Evolutionary conservation across 2,113 vertebrate species (phyloP), one percentile per base, ranked within the genome.

Genomic region (Ascaphus truei): DNA sequence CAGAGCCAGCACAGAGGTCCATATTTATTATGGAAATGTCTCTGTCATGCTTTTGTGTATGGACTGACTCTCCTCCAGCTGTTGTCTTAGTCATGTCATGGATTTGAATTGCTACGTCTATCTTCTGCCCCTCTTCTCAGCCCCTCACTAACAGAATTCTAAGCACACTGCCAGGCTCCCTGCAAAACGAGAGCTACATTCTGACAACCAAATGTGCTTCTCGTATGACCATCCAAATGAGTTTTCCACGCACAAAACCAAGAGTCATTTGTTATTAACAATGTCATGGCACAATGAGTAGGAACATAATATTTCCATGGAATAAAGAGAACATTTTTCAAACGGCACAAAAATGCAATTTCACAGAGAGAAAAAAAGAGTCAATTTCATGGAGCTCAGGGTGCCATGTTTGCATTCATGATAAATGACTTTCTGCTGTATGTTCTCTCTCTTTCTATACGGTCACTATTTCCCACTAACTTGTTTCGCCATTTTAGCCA

Each of bases 321-420:
- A 39, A 45, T 16, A 7, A 61, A 61, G 45, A 43, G n/a, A n/a
- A n/a, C n/a, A n/a, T n/a, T n/a, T n/a, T n/a, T n/a, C n/a, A n/a
- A n/a, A n/a, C n/a, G n/a, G n/a, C n/a, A 61, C 13, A 61, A 60
- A 60, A 25, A 37, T 15, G 20, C 30, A 26, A 59, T 61, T 36
- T 23, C 58, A 15, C 25, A 26, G 34, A 41, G n/a, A n/a, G n/a
- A n/a, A 27, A 27, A 41, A 61, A 18, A 45, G n/a, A 45, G 41
- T 29, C 41, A 27, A 61, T 61, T 61, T 61, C 39, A 61, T 29
- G 25, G 58, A 39, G 22, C 23, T 45, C 39, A 43, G 25, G 45
- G 45, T 29, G 41, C 39, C 58, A 61, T 43, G 13, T 61, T 45
- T 61, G 41, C 58, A 61, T 61, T 61, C 26, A 45, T 61, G 58